These are phyloP conservation scores for Penelope pileata DNA, from an alignment of 2,113 vertebrate genomes.

Conservation along the genomic window DNA sequence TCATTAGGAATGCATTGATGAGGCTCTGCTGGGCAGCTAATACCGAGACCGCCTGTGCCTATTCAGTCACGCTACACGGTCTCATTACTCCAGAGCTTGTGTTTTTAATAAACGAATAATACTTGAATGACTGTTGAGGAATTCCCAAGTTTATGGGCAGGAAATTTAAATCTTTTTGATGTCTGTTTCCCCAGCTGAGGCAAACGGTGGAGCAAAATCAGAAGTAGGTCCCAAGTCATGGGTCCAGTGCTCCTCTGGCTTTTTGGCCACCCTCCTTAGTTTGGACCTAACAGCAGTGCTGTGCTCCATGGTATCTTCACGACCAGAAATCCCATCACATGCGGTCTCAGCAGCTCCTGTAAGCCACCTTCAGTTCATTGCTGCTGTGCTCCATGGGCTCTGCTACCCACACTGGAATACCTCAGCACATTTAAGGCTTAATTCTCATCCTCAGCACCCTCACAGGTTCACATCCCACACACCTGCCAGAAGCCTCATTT, in stretches of 20 bases:
- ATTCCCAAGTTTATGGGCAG: not conserved
- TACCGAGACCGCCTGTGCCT: not conserved
- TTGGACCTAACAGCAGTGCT: not conserved
- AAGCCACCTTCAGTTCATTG: not conserved
- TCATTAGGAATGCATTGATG: not conserved
- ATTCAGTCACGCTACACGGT: not conserved
- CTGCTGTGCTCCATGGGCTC: not conserved
- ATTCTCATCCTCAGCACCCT: not conserved
- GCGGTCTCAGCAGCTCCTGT: not conserved
- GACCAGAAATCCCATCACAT: not conserved
- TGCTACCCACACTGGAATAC: not conserved
- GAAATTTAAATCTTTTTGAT: not conserved
- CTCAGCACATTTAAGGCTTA: not conserved
- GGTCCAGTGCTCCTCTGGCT: not conserved
- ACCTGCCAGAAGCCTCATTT: not conserved
- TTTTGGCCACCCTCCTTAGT: not conserved
- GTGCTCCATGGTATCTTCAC: not conserved
- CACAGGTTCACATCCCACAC: not conserved
- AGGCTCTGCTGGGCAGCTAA: not conserved
- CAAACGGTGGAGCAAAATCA: not conserved
- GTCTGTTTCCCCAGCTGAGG: not conserved
- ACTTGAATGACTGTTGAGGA: not conserved
- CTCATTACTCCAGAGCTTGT: not conserved
- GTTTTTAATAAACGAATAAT: not conserved
- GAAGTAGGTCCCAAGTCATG: not conserved